These are phyloP conservation scores for Drosophila suzukii DNA, from an alignment of 1,140 invertebrate species.

Conservation along the genomic window DNA sequence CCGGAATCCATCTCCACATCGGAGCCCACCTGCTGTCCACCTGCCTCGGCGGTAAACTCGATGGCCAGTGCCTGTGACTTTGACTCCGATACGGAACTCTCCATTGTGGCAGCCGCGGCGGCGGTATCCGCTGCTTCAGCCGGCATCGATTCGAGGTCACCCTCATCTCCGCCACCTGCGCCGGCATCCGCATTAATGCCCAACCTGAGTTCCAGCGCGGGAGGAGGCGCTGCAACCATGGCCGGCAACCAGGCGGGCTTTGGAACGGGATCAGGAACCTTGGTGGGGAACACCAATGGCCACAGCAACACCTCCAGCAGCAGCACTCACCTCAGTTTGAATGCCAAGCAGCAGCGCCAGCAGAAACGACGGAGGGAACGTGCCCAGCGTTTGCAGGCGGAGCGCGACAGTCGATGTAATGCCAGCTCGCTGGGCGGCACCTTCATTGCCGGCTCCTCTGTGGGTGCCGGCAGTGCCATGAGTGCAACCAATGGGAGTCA, in stretches of 20 bases:
- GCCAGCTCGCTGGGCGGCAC: constrained; percentile 51
- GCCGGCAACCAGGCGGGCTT: constrained; percentile 24
- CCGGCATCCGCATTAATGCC: constrained; percentile 15
- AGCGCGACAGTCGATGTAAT: constrained; percentile 85
- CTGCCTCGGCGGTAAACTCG: constrained; percentile 3
- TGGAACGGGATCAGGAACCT: constrained; percentile 21
- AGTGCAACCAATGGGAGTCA: constrained; percentile 85
- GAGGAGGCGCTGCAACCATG: constrained; percentile 1
- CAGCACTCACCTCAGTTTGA: constrained; percentile 65
- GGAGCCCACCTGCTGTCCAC: constrained; percentile 17
- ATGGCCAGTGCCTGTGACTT: constrained; percentile 66
- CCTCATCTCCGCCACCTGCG: constrained; percentile 26
- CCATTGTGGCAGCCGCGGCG: constrained; percentile 69
- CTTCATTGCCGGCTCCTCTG: constrained; percentile 44
- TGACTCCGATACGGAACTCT: constrained; percentile 78
- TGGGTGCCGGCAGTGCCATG: constrained; percentile 23
- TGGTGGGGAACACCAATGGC: constrained; percentile 43
- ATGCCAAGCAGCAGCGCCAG: constrained; percentile 89
- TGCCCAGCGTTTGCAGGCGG: constrained; percentile 93
- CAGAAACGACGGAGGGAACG: constrained; percentile 93
- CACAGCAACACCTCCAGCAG: constrained; percentile 43
- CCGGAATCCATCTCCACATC: constrained; percentile 12
- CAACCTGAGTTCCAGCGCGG: neutral
- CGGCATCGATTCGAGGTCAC: constrained; percentile 36
- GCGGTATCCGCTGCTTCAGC: constrained; percentile 39